Percentiles rank a stretch among this genome's conserved stretches.
These are phyloP conservation scores for Protaetia brevitarsis DNA, from an alignment of 1,140 invertebrate genomes.

Conservation along the genomic window DNA sequence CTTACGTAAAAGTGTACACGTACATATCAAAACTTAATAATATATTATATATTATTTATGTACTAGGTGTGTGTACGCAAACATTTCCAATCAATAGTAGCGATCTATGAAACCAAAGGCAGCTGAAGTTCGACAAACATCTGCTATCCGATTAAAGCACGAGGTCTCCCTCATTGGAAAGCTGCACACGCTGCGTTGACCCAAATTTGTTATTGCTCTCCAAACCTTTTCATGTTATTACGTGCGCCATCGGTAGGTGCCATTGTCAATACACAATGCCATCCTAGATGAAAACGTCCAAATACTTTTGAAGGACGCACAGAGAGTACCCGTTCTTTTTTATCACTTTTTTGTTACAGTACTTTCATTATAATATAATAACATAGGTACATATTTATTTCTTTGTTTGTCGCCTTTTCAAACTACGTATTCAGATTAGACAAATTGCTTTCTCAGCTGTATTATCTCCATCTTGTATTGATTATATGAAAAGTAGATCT, in stretches of 20 bases:
- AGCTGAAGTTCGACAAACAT: slow-evolving; percentile 2
- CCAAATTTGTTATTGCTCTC: slow-evolving; percentile 3
- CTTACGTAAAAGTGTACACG: no score
- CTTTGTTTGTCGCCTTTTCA: no score
- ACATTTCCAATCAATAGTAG: neutral
- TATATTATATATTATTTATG: no score
- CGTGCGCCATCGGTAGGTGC: neutral
- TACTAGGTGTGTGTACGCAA: no score
- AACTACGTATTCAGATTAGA: no score
- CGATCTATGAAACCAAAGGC: neutral
- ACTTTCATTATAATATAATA: neutral
- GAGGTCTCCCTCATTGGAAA: slow-evolving; percentile 8
- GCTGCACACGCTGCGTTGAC: neutral
- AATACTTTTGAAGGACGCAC: slow-evolving; percentile 21
- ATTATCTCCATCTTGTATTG: no score
- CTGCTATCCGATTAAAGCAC: neutral
- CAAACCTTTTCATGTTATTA: neutral
- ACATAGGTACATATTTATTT: no score
- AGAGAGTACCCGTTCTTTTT: neutral
- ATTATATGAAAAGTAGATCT: no score
- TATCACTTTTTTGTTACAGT: neutral
- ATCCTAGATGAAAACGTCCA: neutral
- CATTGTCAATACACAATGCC: slow-evolving; percentile 20
- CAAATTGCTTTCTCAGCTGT: no score
- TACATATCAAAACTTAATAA: no score